Conservation (phyloP, 2,797 vertebrate species). For the Tokudaia tokunoshimensis region DNA sequence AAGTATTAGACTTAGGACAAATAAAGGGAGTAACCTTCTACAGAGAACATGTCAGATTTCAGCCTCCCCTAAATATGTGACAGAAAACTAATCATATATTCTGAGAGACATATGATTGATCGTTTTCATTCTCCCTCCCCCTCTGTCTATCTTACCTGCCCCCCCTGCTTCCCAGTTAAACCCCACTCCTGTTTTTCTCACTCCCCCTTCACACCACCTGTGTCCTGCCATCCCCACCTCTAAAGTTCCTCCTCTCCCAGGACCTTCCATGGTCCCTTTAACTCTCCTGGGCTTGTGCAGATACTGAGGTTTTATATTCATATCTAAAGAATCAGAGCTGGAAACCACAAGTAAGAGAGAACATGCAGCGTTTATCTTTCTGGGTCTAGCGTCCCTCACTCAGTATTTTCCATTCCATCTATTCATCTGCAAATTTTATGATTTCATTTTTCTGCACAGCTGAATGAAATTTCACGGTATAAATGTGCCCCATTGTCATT, state of each 20-base stretch:
- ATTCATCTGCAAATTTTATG: background rate
- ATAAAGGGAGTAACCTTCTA: background rate
- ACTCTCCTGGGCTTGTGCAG: background rate
- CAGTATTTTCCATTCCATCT: background rate
- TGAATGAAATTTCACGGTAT: background rate
- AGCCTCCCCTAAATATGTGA: background rate
- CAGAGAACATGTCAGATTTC: background rate
- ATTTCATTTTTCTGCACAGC: background rate
- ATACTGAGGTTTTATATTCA: background rate
- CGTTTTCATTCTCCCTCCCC: background rate
- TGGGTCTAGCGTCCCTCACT: background rate
- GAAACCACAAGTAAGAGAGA: background rate
- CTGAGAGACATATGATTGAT: background rate
- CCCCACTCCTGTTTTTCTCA: background rate
- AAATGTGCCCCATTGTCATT: background rate
- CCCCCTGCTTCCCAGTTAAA: background rate
- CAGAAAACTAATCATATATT: background rate
- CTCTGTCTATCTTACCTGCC: background rate
- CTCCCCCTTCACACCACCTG: background rate
- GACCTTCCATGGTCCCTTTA: background rate
- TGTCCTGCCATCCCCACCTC: background rate
- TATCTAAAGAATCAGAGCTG: background rate
- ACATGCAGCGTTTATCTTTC: background rate
- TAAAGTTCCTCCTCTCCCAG: too few species aligned
- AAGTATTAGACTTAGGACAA: background rate